These are phyloP conservation scores for Cyclargus thomasi DNA, from an alignment of 1,140 invertebrate species.

Conservation along the genomic window DNA sequence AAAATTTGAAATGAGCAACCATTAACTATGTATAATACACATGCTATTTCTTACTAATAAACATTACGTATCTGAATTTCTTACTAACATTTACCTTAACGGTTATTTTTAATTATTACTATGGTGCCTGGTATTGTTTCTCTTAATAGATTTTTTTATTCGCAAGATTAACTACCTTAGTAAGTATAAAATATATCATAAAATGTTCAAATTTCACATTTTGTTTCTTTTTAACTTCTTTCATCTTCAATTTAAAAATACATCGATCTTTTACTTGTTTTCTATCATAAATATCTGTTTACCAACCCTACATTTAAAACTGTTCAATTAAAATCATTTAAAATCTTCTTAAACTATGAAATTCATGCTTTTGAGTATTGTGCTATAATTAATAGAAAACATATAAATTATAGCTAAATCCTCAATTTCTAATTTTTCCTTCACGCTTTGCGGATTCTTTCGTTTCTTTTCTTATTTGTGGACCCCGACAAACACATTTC, in stretches of 20 bases:
- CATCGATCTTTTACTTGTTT: not conserved
- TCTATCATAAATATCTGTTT: not conserved
- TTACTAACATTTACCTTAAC: conserved; percentile 14
- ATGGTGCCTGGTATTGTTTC: conserved; percentile 2
- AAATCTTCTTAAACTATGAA: not conserved
- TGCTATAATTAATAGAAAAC: conserved; percentile 8
- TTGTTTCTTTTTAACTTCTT: too few species aligned
- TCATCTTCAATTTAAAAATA: too few species aligned
- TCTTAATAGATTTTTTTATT: too few species aligned
- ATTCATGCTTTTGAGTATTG: conserved; percentile 8
- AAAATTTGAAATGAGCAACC: not conserved
- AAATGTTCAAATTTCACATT: too few species aligned
- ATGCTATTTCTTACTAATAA: conserved; percentile 22
- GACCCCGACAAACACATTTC: conserved; percentile 35
- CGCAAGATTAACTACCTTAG: not conserved
- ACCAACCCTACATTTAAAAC: not conserved
- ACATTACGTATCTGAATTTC: conserved; percentile 6
- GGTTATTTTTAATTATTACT: not conserved
- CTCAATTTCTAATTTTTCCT: conserved; percentile 38
- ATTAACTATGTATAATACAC: conserved; percentile 24
- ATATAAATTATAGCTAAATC: conserved; percentile 1
- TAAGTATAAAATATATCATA: not conserved
- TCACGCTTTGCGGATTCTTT: conserved; percentile 54
- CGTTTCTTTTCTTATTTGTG: conserved; percentile 47
- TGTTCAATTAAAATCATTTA: not conserved